Evolutionary conservation across 2,888 invertebrate genomes (phyloP), one percentile per base, ranked within the genome.

Genomic region (Zaprionus lineosus): DNA sequence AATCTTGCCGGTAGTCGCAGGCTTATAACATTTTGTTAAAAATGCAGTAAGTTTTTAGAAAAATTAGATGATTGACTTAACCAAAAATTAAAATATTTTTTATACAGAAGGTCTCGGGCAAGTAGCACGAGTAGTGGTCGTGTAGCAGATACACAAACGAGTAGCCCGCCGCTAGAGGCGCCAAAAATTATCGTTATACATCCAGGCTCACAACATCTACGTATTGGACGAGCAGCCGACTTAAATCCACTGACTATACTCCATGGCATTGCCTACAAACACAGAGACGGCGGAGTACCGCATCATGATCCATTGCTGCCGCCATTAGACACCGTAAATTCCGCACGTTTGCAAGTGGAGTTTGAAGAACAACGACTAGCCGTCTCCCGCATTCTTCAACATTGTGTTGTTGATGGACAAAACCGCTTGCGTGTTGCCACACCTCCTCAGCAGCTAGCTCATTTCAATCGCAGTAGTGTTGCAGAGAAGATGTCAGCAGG

Each of bases 131-230:
- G 78, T 82, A 86, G 78, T 14, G 78, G 86, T 12, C 82, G 77
- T 6, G 36, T 46, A 9, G 40, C 60, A 15, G 43, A 47, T 2
- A 11, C 37, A 6, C 67, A 58, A 2, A 18, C 24, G 8, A 24
- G 41, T 0, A 48, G 39, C 28, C 78, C 81, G 26, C 78, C 86
- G 0, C 2, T 86, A 36, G 86, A 83, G 78, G 94, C 95, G 0
- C 94, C 95, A 81, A 94, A 94, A 59, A 95, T 96, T 31, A 94
- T 98, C 57, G 94, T 98, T n/a, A 97, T 98, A 51, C 98, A 98
- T 87, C 98, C 98, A 12, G 98, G 98, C 4, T 98, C 98, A 0
- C 92, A 95, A 39, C 94, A 96, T 89, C 92, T 98, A 15, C 92
- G 97, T 62, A 95, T 98, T 86, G 98, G 98, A 0, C 91, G 96